Conservation (phyloP, 2,113 vertebrate genomes). For the Pollimyrus isidori region DNA sequence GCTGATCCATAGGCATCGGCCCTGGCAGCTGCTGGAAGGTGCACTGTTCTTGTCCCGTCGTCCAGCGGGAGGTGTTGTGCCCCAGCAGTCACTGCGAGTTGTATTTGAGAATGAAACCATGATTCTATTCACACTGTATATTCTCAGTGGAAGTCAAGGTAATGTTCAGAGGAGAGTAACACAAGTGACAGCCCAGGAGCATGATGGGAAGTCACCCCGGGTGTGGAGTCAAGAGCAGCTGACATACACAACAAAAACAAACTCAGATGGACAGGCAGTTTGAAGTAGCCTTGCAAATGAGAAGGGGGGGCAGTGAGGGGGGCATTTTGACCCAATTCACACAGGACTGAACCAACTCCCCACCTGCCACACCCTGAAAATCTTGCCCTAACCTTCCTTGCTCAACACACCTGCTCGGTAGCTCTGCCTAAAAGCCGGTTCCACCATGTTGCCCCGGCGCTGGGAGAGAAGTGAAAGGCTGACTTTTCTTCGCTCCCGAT, state of each 20-base stretch:
- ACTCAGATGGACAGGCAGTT: not conserved
- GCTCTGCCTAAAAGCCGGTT: not conserved
- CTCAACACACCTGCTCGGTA: not conserved
- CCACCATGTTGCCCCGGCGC: constrained; percentile 31
- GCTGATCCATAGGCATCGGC: constrained; percentile 56
- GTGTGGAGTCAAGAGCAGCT: not conserved
- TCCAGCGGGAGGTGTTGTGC: constrained; percentile 34
- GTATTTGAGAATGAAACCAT: constrained; percentile 29
- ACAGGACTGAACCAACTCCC: not conserved
- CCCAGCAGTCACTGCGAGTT: constrained; percentile 41
- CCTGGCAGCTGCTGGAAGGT: constrained; percentile 42
- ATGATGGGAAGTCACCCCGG: constrained; percentile 6
- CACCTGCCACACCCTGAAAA: not conserved
- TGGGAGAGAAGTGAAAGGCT: constrained; percentile 45
- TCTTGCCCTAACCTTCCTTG: not conserved
- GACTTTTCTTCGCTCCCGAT: constrained; percentile 49
- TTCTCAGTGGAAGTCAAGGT: not conserved
- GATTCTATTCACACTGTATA: constrained; percentile 26
- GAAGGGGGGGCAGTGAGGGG: not conserved
- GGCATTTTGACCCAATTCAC: not conserved
- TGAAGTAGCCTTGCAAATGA: not conserved
- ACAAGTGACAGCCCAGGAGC: not conserved
- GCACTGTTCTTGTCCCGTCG: constrained; percentile 36
- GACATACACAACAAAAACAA: not conserved
- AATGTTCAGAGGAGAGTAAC: not conserved